These are phyloP conservation scores for Drosophila ananassae DNA, from an alignment of 1,140 invertebrate species.

Conservation along the genomic window DNA sequence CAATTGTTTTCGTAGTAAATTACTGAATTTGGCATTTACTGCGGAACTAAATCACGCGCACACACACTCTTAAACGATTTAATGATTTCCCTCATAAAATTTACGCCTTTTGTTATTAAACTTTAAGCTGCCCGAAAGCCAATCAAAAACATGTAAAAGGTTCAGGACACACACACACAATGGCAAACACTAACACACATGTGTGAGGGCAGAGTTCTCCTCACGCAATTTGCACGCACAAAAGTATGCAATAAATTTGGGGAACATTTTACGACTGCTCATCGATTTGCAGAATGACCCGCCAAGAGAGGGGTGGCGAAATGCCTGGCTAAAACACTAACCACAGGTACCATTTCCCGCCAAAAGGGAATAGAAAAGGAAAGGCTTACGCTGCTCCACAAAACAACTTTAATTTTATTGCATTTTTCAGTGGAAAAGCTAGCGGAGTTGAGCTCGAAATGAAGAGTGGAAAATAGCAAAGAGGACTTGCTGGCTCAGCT, in stretches of 20 bases:
- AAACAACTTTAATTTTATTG: constrained; percentile 73
- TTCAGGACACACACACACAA: constrained; percentile 6
- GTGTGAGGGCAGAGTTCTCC: constrained; percentile 1
- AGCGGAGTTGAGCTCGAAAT: constrained; percentile 21
- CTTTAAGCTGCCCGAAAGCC: constrained; percentile 62
- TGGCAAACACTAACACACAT: background rate
- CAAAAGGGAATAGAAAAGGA: constrained; percentile 18
- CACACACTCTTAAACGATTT: constrained; percentile 56
- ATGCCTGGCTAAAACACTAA: constrained; percentile 23
- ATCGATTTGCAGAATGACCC: constrained; percentile 59
- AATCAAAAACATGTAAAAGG: constrained; percentile 71
- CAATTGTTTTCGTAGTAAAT: constrained; percentile 21
- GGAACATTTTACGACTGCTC: constrained; percentile 64
- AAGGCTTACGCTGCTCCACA: constrained; percentile 56
- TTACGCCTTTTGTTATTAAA: constrained; percentile 61
- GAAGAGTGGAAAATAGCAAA: constrained; percentile 19
- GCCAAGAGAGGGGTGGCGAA: background rate
- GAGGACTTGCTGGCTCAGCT: constrained; percentile 43
- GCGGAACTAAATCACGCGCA: constrained; percentile 42
- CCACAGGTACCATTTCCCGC: constrained; percentile 57
- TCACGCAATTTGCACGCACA: constrained; percentile 41
- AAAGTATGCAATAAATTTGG: constrained; percentile 77
- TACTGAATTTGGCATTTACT: constrained; percentile 17
- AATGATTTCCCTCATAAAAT: constrained; percentile 44
- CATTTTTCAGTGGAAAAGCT: constrained; percentile 41